Conservation (phyloP, 2,113 vertebrate species). For the Garra rufa region DNA sequence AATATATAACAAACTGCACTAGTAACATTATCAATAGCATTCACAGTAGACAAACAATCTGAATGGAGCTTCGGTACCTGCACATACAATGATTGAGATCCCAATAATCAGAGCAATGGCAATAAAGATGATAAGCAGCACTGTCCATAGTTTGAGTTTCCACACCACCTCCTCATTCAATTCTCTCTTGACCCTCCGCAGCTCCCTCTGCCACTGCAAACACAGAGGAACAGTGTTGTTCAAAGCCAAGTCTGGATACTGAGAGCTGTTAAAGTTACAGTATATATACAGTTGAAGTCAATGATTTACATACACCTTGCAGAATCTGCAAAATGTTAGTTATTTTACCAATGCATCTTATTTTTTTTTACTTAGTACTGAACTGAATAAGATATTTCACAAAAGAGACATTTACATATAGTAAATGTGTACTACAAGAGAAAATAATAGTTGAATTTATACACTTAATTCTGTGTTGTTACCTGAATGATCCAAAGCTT, state of each 20-base stretch:
- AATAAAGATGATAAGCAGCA: slow-evolving; percentile 49
- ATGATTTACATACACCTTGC: no score
- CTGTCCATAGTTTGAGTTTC: slow-evolving; percentile 64
- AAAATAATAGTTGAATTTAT: no score
- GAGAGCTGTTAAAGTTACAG: background rate
- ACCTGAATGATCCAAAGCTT: no score
- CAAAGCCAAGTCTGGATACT: background rate
- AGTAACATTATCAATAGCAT: background rate
- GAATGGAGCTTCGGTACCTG: slow-evolving; percentile 59
- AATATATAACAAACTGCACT: background rate
- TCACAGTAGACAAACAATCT: background rate
- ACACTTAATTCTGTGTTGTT: no score
- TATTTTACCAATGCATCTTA: no score
- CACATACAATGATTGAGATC: slow-evolving; percentile 55
- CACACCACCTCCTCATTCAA: slow-evolving; percentile 53
- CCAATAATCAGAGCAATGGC: slow-evolving; percentile 47
- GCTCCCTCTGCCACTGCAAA: background rate
- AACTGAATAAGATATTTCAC: no score
- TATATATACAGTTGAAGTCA: no score
- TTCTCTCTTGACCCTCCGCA: slow-evolving; percentile 17
- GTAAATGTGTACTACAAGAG: no score
- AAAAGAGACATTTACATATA: no score
- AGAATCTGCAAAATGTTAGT: no score
- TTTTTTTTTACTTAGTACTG: no score
- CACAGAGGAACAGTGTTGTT: background rate